These are phyloP conservation scores for Linyphia triangularis DNA, from an alignment of 2,888 invertebrate genomes.

Conservation along the genomic window DNA sequence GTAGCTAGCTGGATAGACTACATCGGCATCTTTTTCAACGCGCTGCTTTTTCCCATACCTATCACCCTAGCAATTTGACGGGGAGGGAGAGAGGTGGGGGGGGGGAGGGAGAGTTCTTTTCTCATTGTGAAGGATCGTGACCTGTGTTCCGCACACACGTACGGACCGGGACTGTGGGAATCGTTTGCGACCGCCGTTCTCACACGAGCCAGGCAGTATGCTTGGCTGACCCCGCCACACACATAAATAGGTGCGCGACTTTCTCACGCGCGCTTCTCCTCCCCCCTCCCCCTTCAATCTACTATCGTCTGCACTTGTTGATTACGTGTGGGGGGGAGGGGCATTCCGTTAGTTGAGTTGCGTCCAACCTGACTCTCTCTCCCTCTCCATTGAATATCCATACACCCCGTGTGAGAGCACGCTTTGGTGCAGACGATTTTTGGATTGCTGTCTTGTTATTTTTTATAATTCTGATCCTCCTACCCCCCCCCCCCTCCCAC, in stretches of 20 bases:
- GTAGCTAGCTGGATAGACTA: constrained; percentile 56
- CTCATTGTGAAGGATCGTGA: constrained; percentile 64
- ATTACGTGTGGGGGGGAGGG: constrained; percentile 59
- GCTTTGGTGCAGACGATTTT: constrained; percentile 21
- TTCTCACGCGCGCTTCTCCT: constrained; percentile 68
- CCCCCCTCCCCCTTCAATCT: constrained; percentile 14
- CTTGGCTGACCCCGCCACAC: constrained; percentile 70
- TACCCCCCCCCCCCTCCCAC: constrained; percentile 2
- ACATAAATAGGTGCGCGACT: constrained; percentile 71
- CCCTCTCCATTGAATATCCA: not conserved
- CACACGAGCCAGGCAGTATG: constrained; percentile 74
- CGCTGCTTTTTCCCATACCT: constrained; percentile 46
- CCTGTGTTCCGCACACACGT: constrained; percentile 46
- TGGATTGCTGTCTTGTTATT: constrained; percentile 5
- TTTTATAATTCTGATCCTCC: constrained; percentile 14
- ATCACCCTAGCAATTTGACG: constrained; percentile 62
- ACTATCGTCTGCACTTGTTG: constrained; percentile 74
- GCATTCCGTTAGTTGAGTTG: constrained; percentile 71
- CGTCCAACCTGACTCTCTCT: constrained; percentile 22
- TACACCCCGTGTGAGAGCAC: not conserved
- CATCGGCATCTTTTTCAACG: constrained; percentile 42
- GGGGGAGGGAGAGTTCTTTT: constrained; percentile 18
- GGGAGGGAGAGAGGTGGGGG: constrained; percentile 11
- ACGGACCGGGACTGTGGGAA: constrained; percentile 73
- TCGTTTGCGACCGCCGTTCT: constrained; percentile 59